Evolutionary conservation across 2,888 invertebrate genomes (phyloP), one percentile per base, ranked within the genome.

Genomic region (Amphipyra tragopoginis): DNA sequence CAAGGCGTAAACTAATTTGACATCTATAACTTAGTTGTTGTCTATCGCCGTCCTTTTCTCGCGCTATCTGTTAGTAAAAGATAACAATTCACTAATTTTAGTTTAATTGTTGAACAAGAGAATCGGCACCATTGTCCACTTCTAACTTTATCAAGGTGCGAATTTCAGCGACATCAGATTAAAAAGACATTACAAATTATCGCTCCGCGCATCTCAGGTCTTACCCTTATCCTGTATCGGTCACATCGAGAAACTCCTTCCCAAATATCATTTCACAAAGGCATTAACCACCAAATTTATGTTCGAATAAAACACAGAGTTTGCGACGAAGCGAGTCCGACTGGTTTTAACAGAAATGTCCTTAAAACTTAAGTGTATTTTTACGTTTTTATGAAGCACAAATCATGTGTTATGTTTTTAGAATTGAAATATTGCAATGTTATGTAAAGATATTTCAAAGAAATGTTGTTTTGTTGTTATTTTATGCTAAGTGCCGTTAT

Each of bases 241-340:
- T 66, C 69, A 60, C 62, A 81, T 74, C 74, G 59, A 61, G 67
- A 77, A 79, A 80, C 78, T 71, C 74, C 9, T 58, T 57, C 33
- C 74, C 72, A 84, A 86, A 87, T 83, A 80, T 80, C 79, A 84
- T 84, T 80, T 83, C 74, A 67, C 71, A 78, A 83, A 82, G 75
- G 64, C 85, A 86, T 88, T 86, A 85, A 82, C 79, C 79, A 62
- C 79, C 81, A 77, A 87, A 89, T 90, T 89, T 88, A 90, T 87
- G 81, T 70, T 65, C 75, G 65, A 77, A 84, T 81, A 82, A 87
- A 83, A 83, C 77, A 74, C 66, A 72, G 68, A 48, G 53, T 62
- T 64, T 68, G 77, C 72, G 64, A 21, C 49, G 43, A 44, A 57
- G 57, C 62, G 15, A 58, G 57, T 47, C 36, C 42, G 59, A 81